phyloP scores from a whole-genome alignment of 2,113 vertebrate species.

The Circaetus cinerascens region DNA sequence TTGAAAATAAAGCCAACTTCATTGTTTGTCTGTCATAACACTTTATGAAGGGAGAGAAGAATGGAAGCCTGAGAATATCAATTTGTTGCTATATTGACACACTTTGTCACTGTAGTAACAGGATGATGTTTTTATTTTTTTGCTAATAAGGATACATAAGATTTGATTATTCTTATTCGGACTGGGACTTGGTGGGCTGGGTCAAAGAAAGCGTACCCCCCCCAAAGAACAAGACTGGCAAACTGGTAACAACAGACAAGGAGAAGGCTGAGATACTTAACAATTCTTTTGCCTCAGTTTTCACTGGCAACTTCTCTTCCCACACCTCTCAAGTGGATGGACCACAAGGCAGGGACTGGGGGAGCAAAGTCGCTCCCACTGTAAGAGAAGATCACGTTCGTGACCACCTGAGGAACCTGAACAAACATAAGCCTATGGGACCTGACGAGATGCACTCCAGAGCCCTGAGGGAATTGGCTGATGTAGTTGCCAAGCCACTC shows the following conservation, averaged over 20 bases:
- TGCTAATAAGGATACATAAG: neutral
- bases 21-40: neutral
- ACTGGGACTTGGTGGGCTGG: neutral
- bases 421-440: accelerated
- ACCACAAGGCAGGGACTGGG: neutral
- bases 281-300: neutral
- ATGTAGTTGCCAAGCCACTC: neutral
- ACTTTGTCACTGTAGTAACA: neutral
- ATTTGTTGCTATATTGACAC: neutral
- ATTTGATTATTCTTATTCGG: neutral
- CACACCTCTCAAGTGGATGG: accelerated
- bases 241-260: accelerated
- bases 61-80: neutral
- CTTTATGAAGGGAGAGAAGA: neutral
- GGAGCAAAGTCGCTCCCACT: neutral
- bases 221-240: accelerated
- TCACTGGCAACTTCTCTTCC: neutral
- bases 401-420: neutral
- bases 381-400: neutral
- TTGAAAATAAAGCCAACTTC: neutral
- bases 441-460: accelerated
- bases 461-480: neutral
- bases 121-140: neutral
- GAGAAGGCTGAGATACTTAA: neutral
- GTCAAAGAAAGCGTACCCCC: neutral